Evolutionary conservation across 2,113 vertebrate genomes (phyloP), one percentile per base, ranked within the genome.

Genomic region (Mustela nigripes): DNA sequence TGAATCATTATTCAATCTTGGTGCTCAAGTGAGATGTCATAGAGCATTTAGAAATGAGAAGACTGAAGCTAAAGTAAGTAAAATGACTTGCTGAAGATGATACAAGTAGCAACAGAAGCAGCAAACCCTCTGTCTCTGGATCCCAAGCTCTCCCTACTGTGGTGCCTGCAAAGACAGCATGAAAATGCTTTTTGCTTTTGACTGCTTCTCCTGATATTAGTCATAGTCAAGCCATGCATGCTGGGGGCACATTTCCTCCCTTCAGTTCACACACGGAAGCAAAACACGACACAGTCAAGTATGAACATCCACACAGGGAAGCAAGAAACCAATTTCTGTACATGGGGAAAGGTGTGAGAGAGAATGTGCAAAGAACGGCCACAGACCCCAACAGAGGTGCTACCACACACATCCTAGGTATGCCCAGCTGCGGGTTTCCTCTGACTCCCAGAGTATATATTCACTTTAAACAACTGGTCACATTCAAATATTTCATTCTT

Each of bases 141-240:
- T 16, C 31, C 63, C 36, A 48, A 69, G n/a, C 36, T n/a, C 10
- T 36, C 58, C 58, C 36, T 39, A 67, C 42, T 10, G 26, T 4
- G 26, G 42, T 2, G 4, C 14, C 74, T 78, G 26, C 42, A 48
- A 28, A 78, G 74, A 78, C 42, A 15, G 42, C 7, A 4, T 74
- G 8, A 91, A 84, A 95, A 86, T 60, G 45, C 69, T 58, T 95
- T 95, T 91, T 69, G 36, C 36, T 36, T 90, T 60, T 63, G 65
- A 42, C 9, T 88, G 10, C 53, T 78, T 76, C 11, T 58, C 11
- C 19, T 48, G 60, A 31, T 5, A 39, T 24, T 22, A 42, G 6
- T 56, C 36, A 56, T 93, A 62, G 56, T 74, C 48, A 84, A 90
- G 42, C 53, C 42, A 74, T 50, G 53, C 7, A 71, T n/a, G 9